These are phyloP conservation scores for Sanderia malayensis DNA, from an alignment of 30 jellyfish, hydroid and myxozoan genomes.

Conservation along the genomic window DNA sequence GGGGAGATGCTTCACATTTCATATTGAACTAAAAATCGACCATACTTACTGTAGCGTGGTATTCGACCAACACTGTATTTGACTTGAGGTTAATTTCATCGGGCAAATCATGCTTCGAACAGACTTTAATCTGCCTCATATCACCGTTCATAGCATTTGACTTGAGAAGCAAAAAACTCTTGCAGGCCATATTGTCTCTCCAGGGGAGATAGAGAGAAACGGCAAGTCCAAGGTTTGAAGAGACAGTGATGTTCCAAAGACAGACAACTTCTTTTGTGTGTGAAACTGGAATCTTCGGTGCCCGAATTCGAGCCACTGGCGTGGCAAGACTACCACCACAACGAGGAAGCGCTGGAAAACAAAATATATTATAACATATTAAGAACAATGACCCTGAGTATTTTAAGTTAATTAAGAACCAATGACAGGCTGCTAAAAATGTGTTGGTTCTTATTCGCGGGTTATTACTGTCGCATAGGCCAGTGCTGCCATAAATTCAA, in stretches of 20 bases:
- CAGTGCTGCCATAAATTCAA: too few species aligned
- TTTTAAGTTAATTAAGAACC: too few species aligned
- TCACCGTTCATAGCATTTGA: neutral
- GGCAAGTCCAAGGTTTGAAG: constrained; percentile 35
- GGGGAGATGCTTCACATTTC: too few species aligned
- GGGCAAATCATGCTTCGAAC: constrained; percentile 59
- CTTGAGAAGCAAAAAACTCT: constrained; percentile 30
- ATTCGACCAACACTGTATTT: constrained; percentile 62
- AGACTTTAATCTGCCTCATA: constrained; percentile 32
- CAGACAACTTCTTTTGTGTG: constrained; percentile 55
- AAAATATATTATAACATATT: too few species aligned
- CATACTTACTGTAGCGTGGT: constrained; percentile 63
- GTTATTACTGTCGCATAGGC: too few species aligned
- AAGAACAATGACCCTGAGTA: too few species aligned
- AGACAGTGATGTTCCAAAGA: constrained; percentile 58
- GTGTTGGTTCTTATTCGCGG: too few species aligned
- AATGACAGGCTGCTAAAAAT: too few species aligned
- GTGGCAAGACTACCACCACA: constrained; percentile 61
- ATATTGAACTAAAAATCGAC: too few species aligned
- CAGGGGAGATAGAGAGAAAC: constrained; percentile 65
- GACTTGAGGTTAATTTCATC: constrained; percentile 51
- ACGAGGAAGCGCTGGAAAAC: constrained; percentile 55
- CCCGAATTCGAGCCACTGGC: constrained; percentile 49
- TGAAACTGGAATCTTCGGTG: constrained; percentile 75
- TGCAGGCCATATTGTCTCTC: constrained; percentile 52